Conservation (phyloP, 2,888 invertebrate species). For the Hedya salicella region DNA sequence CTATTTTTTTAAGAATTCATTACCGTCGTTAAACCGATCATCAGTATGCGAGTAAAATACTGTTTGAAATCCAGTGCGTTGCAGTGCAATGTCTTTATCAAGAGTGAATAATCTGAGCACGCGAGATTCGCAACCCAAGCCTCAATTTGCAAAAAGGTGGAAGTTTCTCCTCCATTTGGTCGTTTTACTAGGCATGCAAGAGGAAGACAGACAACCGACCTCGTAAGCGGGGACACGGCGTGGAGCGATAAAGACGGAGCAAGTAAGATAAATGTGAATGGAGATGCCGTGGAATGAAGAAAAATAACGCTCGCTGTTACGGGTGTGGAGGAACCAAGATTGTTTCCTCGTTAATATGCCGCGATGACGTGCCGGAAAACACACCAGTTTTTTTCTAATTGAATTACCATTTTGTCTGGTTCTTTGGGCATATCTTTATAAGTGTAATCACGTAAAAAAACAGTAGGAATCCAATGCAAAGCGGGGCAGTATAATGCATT, state of each 20-base stretch:
- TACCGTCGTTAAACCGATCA: no score
- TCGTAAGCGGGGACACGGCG: constrained; percentile 5
- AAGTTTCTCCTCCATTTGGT: constrained; percentile 59
- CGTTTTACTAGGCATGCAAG: constrained; percentile 50
- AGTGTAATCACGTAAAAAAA: no score
- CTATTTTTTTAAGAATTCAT: no score
- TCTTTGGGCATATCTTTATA: neutral
- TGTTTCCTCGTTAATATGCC: constrained; percentile 56
- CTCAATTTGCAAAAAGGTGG: constrained; percentile 63
- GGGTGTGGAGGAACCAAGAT: constrained; percentile 53
- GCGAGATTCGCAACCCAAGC: constrained; percentile 52
- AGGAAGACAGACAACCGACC: constrained; percentile 46
- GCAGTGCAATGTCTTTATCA: constrained; percentile 52
- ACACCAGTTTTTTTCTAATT: constrained; percentile 33
- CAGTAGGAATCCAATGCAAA: no score
- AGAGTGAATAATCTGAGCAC: constrained; percentile 53
- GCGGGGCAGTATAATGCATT: no score
- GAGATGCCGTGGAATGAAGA: constrained; percentile 63
- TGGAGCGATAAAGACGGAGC: constrained; percentile 49
- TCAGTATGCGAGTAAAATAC: neutral
- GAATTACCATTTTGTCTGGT: neutral
- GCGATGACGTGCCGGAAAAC: constrained; percentile 33
- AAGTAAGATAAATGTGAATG: constrained; percentile 59
- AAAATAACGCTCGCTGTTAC: constrained; percentile 58
- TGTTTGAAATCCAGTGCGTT: constrained; percentile 7